Percentiles rank a stretch among this genome's conserved stretches.
These are phyloP conservation scores for Scopus umbretta DNA, from an alignment of 2,113 vertebrate species.

Conservation along the genomic window DNA sequence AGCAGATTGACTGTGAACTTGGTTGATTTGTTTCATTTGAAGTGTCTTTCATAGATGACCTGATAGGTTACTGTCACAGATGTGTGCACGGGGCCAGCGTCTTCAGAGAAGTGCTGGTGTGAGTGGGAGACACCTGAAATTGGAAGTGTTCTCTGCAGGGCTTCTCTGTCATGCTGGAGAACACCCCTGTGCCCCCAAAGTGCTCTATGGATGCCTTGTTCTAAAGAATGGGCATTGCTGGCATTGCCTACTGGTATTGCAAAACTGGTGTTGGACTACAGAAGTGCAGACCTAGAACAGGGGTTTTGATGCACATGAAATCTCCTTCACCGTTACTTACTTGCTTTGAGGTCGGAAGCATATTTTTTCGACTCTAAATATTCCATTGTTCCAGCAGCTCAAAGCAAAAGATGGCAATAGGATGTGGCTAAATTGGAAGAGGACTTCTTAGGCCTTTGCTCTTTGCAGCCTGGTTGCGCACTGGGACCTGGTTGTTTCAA, in stretches of 20 bases:
- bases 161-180: background rate
- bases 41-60: background rate
- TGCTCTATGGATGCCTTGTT: background rate
- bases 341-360: constrained; percentile 8
- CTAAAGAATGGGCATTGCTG: background rate
- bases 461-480: background rate
- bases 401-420: background rate
- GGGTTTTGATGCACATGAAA: constrained; percentile 46
- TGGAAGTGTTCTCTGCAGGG: background rate
- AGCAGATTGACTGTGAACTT: background rate
- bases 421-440: background rate
- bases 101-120: background rate
- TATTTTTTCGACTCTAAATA: background rate
- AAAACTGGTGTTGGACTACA: background rate
- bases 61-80: background rate
- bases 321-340: constrained; percentile 22
- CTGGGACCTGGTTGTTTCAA: background rate
- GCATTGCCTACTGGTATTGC: background rate
- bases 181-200: background rate
- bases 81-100: background rate
- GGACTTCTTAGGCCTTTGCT: background rate
- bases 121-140: too few relatives aligned
- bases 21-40: background rate
- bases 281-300: accelerated
- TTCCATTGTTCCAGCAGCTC: background rate